Conservation (phyloP, 2,113 vertebrate genomes). For the Numida meleagris region DNA sequence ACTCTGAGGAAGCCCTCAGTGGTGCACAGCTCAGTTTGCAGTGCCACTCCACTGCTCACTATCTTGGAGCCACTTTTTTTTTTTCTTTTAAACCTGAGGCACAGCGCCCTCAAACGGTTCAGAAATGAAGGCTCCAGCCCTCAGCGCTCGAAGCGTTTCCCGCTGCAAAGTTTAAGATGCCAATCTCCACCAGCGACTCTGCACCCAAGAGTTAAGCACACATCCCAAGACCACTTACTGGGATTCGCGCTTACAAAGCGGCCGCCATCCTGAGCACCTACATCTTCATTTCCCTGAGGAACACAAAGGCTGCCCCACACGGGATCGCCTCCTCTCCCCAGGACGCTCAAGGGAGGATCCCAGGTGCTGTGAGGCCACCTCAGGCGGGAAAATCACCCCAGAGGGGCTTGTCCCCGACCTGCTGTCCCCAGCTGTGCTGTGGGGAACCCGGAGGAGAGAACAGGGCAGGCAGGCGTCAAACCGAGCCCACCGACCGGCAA, state of each 20-base stretch:
- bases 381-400: background rate
- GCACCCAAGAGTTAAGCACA: background rate
- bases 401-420: accelerated
- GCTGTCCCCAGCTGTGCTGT: background rate
- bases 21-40: background rate
- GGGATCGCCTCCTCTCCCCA: background rate
- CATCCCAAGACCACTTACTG: background rate
- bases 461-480: accelerated
- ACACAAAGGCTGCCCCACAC: background rate
- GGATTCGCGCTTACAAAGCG: background rate
- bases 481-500: accelerated
- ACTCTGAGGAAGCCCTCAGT: background rate
- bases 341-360: background rate
- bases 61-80: background rate
- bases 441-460: background rate
- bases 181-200: background rate
- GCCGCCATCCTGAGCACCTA: background rate
- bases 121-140: background rate
- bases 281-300: background rate
- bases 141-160: background rate
- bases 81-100: conserved; percentile 57
- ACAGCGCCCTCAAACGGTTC: conserved; percentile 77
- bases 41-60: conserved; percentile 1
- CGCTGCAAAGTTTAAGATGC: background rate
- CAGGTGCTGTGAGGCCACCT: background rate